Evolutionary conservation across 2,797 vertebrate genomes (phyloP), one percentile per base, ranked within the genome.

Genomic region (Microcaecilia unicolor): DNA sequence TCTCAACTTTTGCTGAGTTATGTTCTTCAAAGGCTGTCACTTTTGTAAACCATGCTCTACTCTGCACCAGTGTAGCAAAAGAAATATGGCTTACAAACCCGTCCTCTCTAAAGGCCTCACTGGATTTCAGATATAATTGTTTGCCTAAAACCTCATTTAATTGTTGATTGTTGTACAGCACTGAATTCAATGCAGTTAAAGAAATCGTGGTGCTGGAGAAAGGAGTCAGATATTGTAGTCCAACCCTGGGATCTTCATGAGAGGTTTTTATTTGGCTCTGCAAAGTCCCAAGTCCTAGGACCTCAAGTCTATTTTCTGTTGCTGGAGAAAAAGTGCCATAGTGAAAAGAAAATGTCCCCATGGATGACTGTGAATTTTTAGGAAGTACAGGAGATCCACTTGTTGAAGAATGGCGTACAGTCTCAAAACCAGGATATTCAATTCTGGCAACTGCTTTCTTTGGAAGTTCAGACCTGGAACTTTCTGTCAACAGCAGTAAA

Each of bases 341-440:
- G 34, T 13, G 40, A 51, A 23, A 41, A 18, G 55, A 46, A 0
- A 15, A 51, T 51, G 36, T 33, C 52, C 41, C 37, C 17, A 12
- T 13, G 34, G 48, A 51, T 55, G 59, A 58, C 71, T 60, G 59
- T 64, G 41, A 47, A 14, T 44, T 34, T 18, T 39, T n/a, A 1
- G 45, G 52, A 46, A 28, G 7, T 13, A 14, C 4, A 18, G n/a
- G n/a, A n/a, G 10, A 37, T 34, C 44, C 51, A 18, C 26, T 57
- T 27, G 25, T 0, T 2, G 74, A 51, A 56, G 53, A 70, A 38
- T 0, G 10, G 34, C 66, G 55, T 1, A 6, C 51, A 69, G 56
- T 30, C 41, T 58, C 42, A 20, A 67, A 65, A 48, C 58, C 47
- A 51, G 51, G 65, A 61, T 12, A 60, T 58, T 23, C 31, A 14